These are phyloP conservation scores for Melanerpes formicivorus DNA, from an alignment of 2,113 vertebrate species.

Conservation along the genomic window DNA sequence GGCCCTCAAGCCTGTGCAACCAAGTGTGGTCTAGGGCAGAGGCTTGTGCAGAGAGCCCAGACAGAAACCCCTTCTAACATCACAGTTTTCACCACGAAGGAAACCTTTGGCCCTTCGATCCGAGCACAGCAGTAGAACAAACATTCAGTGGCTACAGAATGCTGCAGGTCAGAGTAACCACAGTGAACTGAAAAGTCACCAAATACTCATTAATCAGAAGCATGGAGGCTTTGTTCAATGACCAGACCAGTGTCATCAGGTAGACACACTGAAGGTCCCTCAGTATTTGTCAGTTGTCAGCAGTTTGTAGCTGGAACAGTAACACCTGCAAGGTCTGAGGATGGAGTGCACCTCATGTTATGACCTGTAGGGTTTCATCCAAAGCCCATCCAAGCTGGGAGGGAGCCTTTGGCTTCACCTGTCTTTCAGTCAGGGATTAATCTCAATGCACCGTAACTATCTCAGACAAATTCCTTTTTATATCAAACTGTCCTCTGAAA, in stretches of 20 bases:
- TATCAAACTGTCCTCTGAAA: conserved; percentile 39
- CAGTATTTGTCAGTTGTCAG: conserved; percentile 25
- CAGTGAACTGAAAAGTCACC: conserved; percentile 1
- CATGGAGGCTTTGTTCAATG: neutral
- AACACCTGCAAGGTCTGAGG: conserved; percentile 28
- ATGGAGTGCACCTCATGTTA: neutral
- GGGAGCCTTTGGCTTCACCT: conserved; percentile 23
- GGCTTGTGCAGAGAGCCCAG: neutral
- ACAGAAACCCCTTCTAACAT: neutral
- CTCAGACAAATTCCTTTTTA: conserved; percentile 31
- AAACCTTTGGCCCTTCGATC: neutral
- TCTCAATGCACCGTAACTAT: conserved; percentile 21
- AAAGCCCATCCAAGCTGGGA: conserved; percentile 4
- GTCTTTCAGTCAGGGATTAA: conserved; percentile 30
- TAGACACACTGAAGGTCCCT: neutral
- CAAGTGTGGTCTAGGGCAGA: neutral
- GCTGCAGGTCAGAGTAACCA: neutral
- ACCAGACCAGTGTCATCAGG: neutral
- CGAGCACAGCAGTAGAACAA: neutral
- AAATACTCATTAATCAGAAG: conserved; percentile 17
- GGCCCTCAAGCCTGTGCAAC: neutral
- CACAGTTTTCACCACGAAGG: conserved; percentile 6
- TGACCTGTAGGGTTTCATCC: neutral
- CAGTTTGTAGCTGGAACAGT: conserved; percentile 1
- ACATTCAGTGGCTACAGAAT: neutral